Conservation (phyloP, 2,888 invertebrate genomes). For the Lasioglossum pauxillum region DNA sequence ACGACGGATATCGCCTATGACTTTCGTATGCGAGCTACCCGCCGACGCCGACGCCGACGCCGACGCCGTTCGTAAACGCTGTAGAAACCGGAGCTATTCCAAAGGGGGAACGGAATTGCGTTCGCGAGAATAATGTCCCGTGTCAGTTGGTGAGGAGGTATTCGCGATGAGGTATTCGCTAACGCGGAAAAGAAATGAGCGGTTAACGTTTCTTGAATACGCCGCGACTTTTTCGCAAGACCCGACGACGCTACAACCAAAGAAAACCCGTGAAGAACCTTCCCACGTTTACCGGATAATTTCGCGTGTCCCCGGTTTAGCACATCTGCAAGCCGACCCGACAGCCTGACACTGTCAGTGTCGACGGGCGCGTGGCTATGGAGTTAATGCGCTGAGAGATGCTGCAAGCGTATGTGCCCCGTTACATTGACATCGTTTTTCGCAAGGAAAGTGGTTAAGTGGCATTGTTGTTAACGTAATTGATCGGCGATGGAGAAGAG, state of each 20-base stretch:
- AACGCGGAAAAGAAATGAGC: conserved; percentile 24
- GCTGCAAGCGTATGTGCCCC: background rate
- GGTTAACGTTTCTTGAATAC: conserved; percentile 38
- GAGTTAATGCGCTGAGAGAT: background rate
- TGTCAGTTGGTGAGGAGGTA: background rate
- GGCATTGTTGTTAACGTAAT: background rate
- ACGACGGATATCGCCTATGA: conserved; percentile 53
- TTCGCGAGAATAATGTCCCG: conserved; percentile 27
- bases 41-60: background rate
- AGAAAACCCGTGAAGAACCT: background rate
- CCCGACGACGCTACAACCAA: background rate
- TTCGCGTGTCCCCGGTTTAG: background rate
- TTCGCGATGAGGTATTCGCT: background rate
- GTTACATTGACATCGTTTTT: background rate
- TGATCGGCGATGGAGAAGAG: background rate
- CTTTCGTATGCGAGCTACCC: conserved; percentile 36
- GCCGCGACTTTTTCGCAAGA: background rate
- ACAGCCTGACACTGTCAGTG: background rate
- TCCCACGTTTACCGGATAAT: background rate
- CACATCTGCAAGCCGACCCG: background rate
- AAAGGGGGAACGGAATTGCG: conserved; percentile 27
- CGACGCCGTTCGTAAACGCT: conserved; percentile 17
- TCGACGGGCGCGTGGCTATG: background rate
- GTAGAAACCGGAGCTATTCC: conserved; percentile 20
- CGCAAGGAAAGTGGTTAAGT: background rate